Evolutionary conservation across 2,113 vertebrate genomes (phyloP), one percentile per base, ranked within the genome.

Genomic region (Cyprinodon variegatus): DNA sequence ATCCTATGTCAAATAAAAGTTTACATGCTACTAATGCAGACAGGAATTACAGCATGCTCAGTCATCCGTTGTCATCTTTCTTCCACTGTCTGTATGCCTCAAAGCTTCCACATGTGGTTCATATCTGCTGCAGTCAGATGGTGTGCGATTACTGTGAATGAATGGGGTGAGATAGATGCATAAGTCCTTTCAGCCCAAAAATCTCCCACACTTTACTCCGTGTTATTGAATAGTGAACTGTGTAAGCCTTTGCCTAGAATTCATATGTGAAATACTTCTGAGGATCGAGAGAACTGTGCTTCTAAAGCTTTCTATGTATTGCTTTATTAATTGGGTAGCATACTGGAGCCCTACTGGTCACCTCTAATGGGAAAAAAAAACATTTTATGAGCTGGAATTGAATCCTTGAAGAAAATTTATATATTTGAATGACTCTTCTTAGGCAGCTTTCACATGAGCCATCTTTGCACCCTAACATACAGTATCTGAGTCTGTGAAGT

Each of bases 21-120:
- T n/a, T 72, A 61, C 48, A 1, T 60, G 59, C 10, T 40, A 4
- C 53, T 64, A 39, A 81, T 43, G 1, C 29, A 22, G n/a, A 37
- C 22, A 66, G 13, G 29, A 70, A 4, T 67, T 61, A 15, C 65
- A 65, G 66, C 46, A 61, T 36, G 69, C 50, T 83, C 50, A 76
- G 71, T 70, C 70, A 63, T 81, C 38, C 45, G 36, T 76, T 85
- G 59, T 83, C 76, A 78, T 70, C 29, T 68, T 81, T 65, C 70
- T 59, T 78, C 13, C 39, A 69, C 63, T 83, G 73, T 68, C 88
- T 72, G 65, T 80, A 72, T 77, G 63, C 70, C 78, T 82, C 60
- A 90, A 85, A 90, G 91, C 81, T 83, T 79, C 11, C 74, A 69
- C 83, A 90, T 82, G 83, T 92, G 83, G 75, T 90, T 89, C 78